A percentile compares a stretch with the other conserved stretches of the same genome.
phyloP scores from a whole-genome alignment of 30 jellyfish, hydroid and myxozoan genomes.

The Catostylus mosaicus region DNA sequence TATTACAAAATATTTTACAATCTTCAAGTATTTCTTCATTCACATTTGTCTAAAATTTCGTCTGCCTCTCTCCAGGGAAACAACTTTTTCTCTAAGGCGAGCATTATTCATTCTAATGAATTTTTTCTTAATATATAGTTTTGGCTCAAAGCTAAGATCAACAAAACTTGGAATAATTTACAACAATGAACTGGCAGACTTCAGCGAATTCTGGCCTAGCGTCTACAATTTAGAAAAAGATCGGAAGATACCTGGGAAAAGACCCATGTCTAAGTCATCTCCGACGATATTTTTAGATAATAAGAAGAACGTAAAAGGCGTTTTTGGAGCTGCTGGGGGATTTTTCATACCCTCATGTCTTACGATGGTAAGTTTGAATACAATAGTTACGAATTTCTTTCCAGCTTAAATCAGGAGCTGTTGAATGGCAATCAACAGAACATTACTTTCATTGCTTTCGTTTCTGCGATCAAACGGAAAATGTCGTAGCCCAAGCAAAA shows the following conservation, averaged over 20 bases:
- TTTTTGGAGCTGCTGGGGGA: conserved; percentile 99
- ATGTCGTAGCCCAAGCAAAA: no score
- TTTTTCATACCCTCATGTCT: conserved; percentile 94
- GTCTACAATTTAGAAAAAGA: conserved; percentile 91
- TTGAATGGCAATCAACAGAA: no score
- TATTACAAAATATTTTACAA: no score
- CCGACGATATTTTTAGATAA: conserved; percentile 91
- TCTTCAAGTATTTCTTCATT: no score
- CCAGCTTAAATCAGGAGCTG: no score
- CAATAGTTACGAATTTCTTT: no score
- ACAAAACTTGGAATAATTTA: conserved; percentile 88
- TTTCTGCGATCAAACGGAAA: no score
- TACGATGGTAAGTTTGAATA: conserved; percentile 90
- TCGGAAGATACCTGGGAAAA: conserved; percentile 87
- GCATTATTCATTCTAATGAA: no score
- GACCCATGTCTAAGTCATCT: conserved; percentile 95
- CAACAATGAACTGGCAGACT: conserved; percentile 99
- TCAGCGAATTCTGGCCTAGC: conserved; percentile 98
- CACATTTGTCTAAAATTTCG: no score
- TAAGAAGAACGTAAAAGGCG: conserved; percentile 83
- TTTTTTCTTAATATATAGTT: conserved; percentile 74
- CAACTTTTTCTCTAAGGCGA: no score
- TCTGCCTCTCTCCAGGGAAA: no score
- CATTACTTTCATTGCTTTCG: no score
- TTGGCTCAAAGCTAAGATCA: conserved; percentile 94